These are phyloP conservation scores for Erebia epiphron DNA, from an alignment of 2,888 invertebrate species.

Conservation along the genomic window DNA sequence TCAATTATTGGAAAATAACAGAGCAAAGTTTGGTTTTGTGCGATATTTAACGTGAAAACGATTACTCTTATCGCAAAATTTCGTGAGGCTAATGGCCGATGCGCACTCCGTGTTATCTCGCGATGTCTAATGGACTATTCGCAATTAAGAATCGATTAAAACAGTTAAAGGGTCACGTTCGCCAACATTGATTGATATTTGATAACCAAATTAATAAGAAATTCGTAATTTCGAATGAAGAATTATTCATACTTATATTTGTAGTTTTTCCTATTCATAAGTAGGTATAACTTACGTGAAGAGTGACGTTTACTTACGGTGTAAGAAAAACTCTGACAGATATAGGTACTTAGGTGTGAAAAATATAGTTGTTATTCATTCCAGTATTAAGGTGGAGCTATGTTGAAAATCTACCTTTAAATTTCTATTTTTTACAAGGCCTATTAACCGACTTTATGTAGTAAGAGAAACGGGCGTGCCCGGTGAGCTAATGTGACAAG, in stretches of 20 bases:
- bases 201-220: conserved; percentile 51
- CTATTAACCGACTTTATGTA: conserved; percentile 48
- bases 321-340: too few relatives aligned
- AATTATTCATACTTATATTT: background rate
- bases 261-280: background rate
- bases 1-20: conserved; percentile 20
- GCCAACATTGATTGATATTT: conserved; percentile 55
- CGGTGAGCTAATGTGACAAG: conserved; percentile 52
- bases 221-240: background rate
- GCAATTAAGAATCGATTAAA: conserved; percentile 81
- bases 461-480: conserved; percentile 51
- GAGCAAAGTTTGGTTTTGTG: conserved; percentile 20
- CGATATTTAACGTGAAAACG: conserved; percentile 32
- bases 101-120: conserved; percentile 70
- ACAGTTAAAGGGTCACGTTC: conserved; percentile 68
- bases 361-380: background rate
- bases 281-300: background rate
- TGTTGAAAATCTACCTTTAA: conserved; percentile 5
- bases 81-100: conserved; percentile 54
- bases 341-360: too few relatives aligned
- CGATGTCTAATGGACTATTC: conserved; percentile 68
- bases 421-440: conserved; percentile 39
- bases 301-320: background rate
- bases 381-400: conserved; percentile 1
- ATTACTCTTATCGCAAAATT: conserved; percentile 60